Base-by-base conservation (phyloP, 2,113 vertebrate genomes). In the Ceratotherium simum region DNA sequence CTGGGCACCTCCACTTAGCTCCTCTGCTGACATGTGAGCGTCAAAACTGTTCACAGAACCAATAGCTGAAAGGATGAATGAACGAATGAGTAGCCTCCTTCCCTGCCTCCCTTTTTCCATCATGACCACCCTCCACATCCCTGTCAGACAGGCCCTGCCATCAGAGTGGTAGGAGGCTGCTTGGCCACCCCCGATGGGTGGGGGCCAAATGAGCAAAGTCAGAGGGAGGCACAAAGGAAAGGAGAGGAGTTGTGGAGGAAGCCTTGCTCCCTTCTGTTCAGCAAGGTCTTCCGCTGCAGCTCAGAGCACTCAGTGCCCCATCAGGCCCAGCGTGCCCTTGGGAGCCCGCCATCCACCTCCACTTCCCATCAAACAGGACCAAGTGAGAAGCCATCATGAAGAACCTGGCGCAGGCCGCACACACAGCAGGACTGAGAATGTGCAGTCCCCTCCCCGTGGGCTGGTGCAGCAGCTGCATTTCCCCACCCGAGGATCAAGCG, bases 291-390 rank as follows among this genome's bases (percentile, higher is more conserved):
- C 33, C 51, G 27, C 16, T 2, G 8, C 12, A 51, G 58, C 17
- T 87, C 13, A 1, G 4, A 21, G 25, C 51, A 5, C 0, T n/a
- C n/a, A n/a, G 0, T 0, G 0, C 72, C 18, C 9, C 56, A 21
- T 8, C 21, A 27, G 87, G 31, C 14, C 21, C 0, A 8, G 1
- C 1, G n/a, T 54, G 25, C 4, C 20, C 12, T 48, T 5, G 58
- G 4, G 5, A 42, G 27, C 18, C 48, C 20, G 23, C 29, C 27
- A 12, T 17, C 51, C 46, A n/a, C 39, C 42, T 36, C 48, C 18
- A 42, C 7, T 51, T 54, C 16, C 4, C 33, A 8, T 31, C 75
- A 23, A 6, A 16, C 31, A 18, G 73, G 36, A 21, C 12, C 39
- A 14, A 11, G 81, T 3, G 23, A 60, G 31, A 46, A 36, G 64